Percentiles rank a stretch among this genome's conserved stretches.
Evolutionary conservation across 2,797 vertebrate genomes (phyloP).

Genomic region (Sebastes reedi): DNA sequence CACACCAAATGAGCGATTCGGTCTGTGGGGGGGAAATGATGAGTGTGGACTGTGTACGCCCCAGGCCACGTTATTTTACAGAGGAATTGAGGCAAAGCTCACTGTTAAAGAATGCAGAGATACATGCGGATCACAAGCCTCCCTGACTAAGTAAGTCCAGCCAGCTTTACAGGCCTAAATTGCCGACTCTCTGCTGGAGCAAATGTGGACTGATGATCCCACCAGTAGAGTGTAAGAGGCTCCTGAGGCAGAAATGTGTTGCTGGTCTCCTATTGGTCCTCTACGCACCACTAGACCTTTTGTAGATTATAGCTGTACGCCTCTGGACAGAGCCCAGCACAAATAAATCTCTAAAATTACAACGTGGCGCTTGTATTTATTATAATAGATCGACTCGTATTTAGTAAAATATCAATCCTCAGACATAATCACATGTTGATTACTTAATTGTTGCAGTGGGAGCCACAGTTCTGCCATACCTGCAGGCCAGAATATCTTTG

Average conservation of each 20-base stretch:
- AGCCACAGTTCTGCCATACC: not conserved
- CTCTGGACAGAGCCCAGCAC: not conserved
- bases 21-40: slow-evolving; percentile 54
- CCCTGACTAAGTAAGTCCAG: slow-evolving; percentile 46
- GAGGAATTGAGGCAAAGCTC: slow-evolving; percentile 46
- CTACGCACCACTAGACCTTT: not conserved
- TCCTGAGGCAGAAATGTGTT: not conserved
- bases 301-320: not conserved
- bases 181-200: slow-evolving; percentile 9
- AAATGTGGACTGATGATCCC: slow-evolving; percentile 16
- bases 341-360: not conserved
- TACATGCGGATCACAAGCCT: slow-evolving; percentile 32
- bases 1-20: slow-evolving; percentile 61
- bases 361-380: not conserved
- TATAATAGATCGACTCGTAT: not conserved
- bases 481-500: not conserved
- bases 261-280: not conserved
- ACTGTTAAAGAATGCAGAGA: slow-evolving; percentile 62
- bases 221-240: not conserved
- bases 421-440: not conserved
- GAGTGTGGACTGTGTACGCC: slow-evolving; percentile 18
- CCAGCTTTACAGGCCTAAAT: slow-evolving; percentile 34
- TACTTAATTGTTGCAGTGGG: not conserved
- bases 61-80: slow-evolving; percentile 30
- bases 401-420: not conserved